Conservation (phyloP, 2,888 invertebrate genomes). For the Vesta saturnalis region DNA sequence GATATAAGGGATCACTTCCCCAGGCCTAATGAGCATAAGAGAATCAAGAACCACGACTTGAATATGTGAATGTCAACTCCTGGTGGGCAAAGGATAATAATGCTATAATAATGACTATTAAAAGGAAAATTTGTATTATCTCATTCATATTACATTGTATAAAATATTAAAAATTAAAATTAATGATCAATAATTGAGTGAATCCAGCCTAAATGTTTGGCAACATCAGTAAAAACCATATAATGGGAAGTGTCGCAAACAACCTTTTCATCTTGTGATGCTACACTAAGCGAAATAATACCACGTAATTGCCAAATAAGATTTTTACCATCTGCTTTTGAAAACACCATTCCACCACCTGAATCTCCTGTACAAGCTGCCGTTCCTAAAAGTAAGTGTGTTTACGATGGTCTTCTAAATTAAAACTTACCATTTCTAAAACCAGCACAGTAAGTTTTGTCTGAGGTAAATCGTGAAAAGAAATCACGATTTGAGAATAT, state of each 20-base stretch:
- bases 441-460: slow-evolving; percentile 63
- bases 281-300: slow-evolving; percentile 68
- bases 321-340: slow-evolving; percentile 45
- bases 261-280: slow-evolving; percentile 65
- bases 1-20: slow-evolving; percentile 77
- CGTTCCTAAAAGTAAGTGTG: too few relatives aligned
- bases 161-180: slow-evolving; percentile 4
- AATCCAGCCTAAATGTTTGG: slow-evolving; percentile 67
- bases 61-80: slow-evolving; percentile 73
- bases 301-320: slow-evolving; percentile 60
- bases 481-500: slow-evolving; percentile 70
- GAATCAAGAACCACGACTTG: slow-evolving; percentile 79
- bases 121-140: slow-evolving; percentile 76
- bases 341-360: slow-evolving; percentile 60
- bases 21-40: slow-evolving; percentile 75
- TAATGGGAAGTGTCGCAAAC: slow-evolving; percentile 70
- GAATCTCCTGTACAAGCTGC: slow-evolving; percentile 67
- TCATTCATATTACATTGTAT: slow-evolving; percentile 69
- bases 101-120: slow-evolving; percentile 79
- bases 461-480: slow-evolving; percentile 67
- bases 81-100: slow-evolving; percentile 74
- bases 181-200: not conserved
- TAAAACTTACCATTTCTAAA: slow-evolving; percentile 51
- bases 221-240: slow-evolving; percentile 70
- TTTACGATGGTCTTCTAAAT: too few relatives aligned